These are phyloP conservation scores for Agriopis leucophaearia DNA, from an alignment of 2,888 invertebrate species.

Conservation along the genomic window DNA sequence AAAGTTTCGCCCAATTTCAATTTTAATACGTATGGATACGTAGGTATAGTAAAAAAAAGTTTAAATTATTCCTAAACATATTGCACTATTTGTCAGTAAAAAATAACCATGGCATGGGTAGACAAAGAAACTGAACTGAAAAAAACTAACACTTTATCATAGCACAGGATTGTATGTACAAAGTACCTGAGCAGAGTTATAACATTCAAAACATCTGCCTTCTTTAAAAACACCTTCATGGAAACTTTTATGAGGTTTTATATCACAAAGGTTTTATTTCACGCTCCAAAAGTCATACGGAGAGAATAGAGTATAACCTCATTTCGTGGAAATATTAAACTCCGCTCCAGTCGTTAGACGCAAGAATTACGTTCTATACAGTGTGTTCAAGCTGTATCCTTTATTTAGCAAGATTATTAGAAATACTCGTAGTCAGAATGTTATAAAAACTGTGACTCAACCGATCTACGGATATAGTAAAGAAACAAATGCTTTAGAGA, in stretches of 20 bases:
- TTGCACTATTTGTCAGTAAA: too few relatives aligned
- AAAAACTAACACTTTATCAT: too few relatives aligned
- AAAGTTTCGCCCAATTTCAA: too few relatives aligned
- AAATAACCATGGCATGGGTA: too few relatives aligned
- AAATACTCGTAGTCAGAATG: too few relatives aligned
- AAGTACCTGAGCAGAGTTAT: neutral
- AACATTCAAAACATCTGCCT: neutral
- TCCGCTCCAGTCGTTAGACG: constrained; percentile 17
- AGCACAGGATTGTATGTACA: too few relatives aligned
- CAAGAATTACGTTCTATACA: constrained; percentile 14
- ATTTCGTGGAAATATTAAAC: constrained; percentile 27
- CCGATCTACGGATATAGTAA: too few relatives aligned
- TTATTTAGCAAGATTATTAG: neutral
- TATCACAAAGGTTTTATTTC: constrained; percentile 26
- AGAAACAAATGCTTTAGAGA: neutral
- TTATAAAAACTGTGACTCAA: neutral
- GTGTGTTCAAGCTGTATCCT: neutral
- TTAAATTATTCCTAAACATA: too few relatives aligned
- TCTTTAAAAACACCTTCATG: constrained; percentile 11
- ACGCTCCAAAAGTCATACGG: constrained; percentile 26
- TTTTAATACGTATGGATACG: too few relatives aligned
- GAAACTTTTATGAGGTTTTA: constrained; percentile 23
- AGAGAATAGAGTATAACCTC: constrained; percentile 10
- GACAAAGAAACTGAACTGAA: too few relatives aligned
- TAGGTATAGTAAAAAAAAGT: too few relatives aligned